Conservation (phyloP, 2,888 invertebrate genomes). For the Lepidochrysops patricia region DNA sequence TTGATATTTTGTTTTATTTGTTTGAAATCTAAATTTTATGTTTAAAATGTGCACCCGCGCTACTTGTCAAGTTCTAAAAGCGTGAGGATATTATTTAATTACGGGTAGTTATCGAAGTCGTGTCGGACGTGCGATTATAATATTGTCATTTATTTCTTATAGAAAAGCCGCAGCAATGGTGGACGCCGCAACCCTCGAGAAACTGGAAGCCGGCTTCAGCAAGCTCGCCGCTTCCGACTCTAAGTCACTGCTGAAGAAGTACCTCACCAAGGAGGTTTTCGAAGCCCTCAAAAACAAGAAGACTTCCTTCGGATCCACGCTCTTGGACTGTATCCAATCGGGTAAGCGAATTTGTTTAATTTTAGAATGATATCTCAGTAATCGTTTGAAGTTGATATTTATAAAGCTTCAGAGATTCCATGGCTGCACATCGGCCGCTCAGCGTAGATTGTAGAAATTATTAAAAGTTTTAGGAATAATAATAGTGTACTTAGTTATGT, state of each 20-base stretch:
- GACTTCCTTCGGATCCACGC: conserved; percentile 93
- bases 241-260: conserved; percentile 97
- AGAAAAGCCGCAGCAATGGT: conserved; percentile 89
- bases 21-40: conserved; percentile 12
- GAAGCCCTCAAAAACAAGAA: conserved; percentile 94
- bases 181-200: conserved; percentile 92
- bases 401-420: neutral
- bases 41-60: conserved; percentile 59
- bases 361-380: neutral
- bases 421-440: neutral
- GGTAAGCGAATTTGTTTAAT: conserved; percentile 67
- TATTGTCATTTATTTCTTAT: conserved; percentile 43
- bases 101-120: neutral
- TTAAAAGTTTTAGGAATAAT: too few species aligned
- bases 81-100: conserved; percentile 42
- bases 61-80: conserved; percentile 65
- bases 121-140: neutral
- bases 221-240: conserved; percentile 92
- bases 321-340: conserved; percentile 95
- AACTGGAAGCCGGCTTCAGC: conserved; percentile 92
- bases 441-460: neutral
- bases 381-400: too few species aligned
- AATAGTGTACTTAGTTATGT: too few species aligned
- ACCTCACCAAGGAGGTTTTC: conserved; percentile 92
- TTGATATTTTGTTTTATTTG: neutral